Conservation (phyloP, 2,113 vertebrate species). For the Nycticebus coucang region DNA sequence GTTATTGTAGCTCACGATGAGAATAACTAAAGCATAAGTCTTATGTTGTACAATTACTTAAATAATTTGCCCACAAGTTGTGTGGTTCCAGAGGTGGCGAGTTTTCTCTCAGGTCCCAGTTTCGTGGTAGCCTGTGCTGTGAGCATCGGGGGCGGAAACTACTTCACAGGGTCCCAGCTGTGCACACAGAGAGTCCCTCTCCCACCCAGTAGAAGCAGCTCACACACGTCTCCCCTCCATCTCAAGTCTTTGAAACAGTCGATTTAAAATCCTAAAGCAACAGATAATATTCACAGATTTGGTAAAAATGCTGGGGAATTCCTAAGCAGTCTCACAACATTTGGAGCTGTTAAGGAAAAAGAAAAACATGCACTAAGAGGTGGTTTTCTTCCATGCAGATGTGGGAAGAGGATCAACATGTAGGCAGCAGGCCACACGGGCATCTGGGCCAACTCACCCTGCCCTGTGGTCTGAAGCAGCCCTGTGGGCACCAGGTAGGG, state of each 20-base stretch:
- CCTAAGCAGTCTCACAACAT: background rate
- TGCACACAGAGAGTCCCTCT: background rate
- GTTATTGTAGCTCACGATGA: background rate
- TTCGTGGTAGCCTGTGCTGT: background rate
- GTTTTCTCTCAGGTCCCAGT: background rate
- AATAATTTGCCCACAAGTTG: background rate
- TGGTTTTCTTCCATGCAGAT: background rate
- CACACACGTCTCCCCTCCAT: background rate
- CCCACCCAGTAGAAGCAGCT: background rate
- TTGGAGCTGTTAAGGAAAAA: background rate
- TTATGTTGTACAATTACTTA: background rate
- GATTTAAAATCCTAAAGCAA: background rate
- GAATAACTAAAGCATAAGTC: background rate
- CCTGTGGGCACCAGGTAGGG: too few relatives aligned
- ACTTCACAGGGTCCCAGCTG: accelerated
- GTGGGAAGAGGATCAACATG: background rate
- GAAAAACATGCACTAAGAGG: too few relatives aligned
- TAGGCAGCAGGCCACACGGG: too few relatives aligned
- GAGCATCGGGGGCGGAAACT: background rate
- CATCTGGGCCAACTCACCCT: too few relatives aligned
- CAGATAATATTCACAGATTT: background rate
- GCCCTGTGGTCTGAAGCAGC: background rate
- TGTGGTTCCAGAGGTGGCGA: background rate
- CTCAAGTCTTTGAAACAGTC: background rate
- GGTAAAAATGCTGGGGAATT: background rate